Base-by-base conservation (phyloP, 2,888 invertebrate genomes). In the Lepidocyrtinus sp. region DNA sequence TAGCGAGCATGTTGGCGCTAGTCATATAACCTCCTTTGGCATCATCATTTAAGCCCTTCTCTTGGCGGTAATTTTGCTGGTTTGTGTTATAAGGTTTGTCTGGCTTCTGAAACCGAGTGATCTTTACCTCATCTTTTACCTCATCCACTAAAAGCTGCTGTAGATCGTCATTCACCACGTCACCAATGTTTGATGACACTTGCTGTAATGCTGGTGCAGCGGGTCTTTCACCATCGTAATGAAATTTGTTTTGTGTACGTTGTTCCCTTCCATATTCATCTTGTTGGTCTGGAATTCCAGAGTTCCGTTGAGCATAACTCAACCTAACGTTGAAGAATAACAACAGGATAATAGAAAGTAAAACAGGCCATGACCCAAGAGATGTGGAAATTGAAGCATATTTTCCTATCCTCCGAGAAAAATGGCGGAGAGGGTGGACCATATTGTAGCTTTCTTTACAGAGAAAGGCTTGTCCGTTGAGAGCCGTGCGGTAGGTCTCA, bases 111-210 rank as follows among this genome's bases (percentile, higher is more conserved):
- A 70, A 74, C 24, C 69, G 26, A 24, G 69, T 59, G 0, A 63
- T 79, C 46, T 74, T 69, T 12, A 65, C 45, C 5, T 74, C 64
- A 21, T 73, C 69, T 25, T 74, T 26, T 12, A 55, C 69, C 22
- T 79, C 74, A 17, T 74, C 55, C 17, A 79, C 64, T 36, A 59
- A 55, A 24, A 64, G 26, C 26, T 74, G 26, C 3, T 72, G 62
- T 63, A 25, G 2, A 63, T 62, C 72, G 24, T 72, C 61, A 63
- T 45, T 72, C 25, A n/a, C 9, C 9, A 17, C 55, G 36, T 12
- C 36, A 36, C 12, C 36, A 12, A 36, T 36, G 36, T 12, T 36
- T 5, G 36, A 12, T 36, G 36, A 36, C 36, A 36, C 12, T 36
- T 5, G 7, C 12, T 5, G 7, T 36, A 12, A 12, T 9, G 36